A percentile compares a stretch with the other conserved stretches of the same genome.
Evolutionary conservation across 2,113 vertebrate species (phyloP).

Genomic region (Setophaga petechia): DNA sequence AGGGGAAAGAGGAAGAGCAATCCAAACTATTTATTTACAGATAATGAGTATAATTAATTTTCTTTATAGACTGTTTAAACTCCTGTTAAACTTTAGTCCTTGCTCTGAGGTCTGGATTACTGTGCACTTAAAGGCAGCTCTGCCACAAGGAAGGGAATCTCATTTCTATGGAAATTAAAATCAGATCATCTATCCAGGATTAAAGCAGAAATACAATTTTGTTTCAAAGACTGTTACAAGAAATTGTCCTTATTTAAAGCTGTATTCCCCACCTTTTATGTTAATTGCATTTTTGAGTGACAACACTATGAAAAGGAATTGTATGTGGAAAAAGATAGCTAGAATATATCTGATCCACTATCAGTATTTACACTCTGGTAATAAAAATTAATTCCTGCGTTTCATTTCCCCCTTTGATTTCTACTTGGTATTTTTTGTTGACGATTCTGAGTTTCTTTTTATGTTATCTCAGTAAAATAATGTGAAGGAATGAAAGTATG

Average conservation of each 20-base stretch:
- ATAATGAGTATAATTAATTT: background rate
- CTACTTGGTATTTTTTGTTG: background rate
- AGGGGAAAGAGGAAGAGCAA: background rate
- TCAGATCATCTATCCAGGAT: background rate
- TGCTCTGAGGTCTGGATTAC: background rate
- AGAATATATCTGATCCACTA: background rate
- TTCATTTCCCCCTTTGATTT: background rate
- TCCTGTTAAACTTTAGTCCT: background rate
- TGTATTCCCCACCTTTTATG: background rate
- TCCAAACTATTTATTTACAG: background rate
- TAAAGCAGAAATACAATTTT: conserved; percentile 33
- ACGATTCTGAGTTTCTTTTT: background rate
- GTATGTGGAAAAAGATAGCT: background rate
- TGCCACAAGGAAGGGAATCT: background rate
- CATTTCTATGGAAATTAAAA: conserved; percentile 61
- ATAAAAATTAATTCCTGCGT: background rate
- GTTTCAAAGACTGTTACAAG: conserved; percentile 8
- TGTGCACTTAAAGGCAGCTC: background rate
- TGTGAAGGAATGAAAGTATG: background rate
- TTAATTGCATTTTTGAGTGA: conserved; percentile 19
- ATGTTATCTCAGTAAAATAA: background rate
- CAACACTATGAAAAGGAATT: background rate
- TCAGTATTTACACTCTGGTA: background rate
- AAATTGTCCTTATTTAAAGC: conserved; percentile 5
- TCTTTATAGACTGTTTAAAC: conserved; percentile 1